Conservation (phyloP, 2,113 vertebrate species). For the Mugil cephalus region DNA sequence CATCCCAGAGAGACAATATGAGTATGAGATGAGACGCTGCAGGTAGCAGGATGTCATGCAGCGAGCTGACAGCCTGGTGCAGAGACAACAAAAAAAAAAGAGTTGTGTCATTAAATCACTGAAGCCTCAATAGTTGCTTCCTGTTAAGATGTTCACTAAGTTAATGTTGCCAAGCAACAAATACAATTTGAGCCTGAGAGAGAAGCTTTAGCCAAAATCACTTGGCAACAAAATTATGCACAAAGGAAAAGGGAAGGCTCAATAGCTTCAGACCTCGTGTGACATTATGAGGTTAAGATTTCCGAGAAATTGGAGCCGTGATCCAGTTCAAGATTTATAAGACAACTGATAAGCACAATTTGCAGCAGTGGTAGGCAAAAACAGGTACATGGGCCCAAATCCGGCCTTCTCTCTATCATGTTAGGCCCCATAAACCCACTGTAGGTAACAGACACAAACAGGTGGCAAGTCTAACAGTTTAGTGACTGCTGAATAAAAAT, state of each 20-base stretch:
- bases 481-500: no score
- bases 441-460: not conserved
- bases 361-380: no score
- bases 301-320: not conserved
- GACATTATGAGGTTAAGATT: constrained; percentile 19
- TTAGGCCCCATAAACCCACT: not conserved
- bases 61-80: constrained; percentile 33
- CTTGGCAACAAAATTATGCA: constrained; percentile 40
- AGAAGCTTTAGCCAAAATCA: constrained; percentile 38
- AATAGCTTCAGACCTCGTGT: constrained; percentile 2
- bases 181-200: constrained; percentile 43
- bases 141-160: constrained; percentile 52
- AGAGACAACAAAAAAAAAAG: constrained; percentile 25
- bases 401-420: constrained; percentile 1
- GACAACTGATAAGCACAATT: not conserved
- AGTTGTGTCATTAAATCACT: constrained; percentile 55
- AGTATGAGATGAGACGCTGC: constrained; percentile 48
- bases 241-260: constrained; percentile 3
- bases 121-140: constrained; percentile 57
- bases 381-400: not conserved
- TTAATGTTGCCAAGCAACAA: constrained; percentile 74
- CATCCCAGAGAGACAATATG: constrained; percentile 40
- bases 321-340: constrained; percentile 7
- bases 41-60: constrained; percentile 56
- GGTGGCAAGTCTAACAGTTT: not conserved